Percentiles rank a stretch among this genome's conserved stretches.
These are phyloP conservation scores for Metalampra italica DNA, from an alignment of 2,888 invertebrate species.

Conservation along the genomic window DNA sequence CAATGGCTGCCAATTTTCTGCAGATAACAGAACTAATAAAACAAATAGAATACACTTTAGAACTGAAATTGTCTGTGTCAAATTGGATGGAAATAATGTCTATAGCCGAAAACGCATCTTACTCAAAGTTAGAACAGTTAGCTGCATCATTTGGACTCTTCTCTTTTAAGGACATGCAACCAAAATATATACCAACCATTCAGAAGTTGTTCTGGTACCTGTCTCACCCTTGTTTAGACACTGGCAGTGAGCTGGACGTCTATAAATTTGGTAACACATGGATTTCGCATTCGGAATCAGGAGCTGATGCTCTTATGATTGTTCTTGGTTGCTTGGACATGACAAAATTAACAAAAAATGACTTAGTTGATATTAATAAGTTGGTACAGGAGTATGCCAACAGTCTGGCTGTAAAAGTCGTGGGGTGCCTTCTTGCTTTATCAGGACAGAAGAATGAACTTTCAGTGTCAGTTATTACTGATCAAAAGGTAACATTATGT, in stretches of 20 bases:
- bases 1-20: conserved; percentile 55
- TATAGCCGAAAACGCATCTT: conserved; percentile 53
- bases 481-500: conserved; percentile 29
- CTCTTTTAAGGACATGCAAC: conserved; percentile 50
- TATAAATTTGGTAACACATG: conserved; percentile 63
- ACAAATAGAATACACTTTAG: conserved; percentile 55
- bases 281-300: conserved; percentile 39
- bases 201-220: conserved; percentile 60
- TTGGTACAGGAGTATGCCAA: conserved; percentile 33
- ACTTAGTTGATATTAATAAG: conserved; percentile 39
- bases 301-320: conserved; percentile 50
- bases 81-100: conserved; percentile 55
- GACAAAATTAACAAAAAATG: conserved; percentile 30
- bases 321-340: conserved; percentile 57
- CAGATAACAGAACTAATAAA: conserved; percentile 61
- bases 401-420: conserved; percentile 46
- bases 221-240: conserved; percentile 56
- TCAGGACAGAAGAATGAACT: conserved; percentile 23
- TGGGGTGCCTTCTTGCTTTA: conserved; percentile 39
- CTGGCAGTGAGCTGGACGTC: conserved; percentile 45
- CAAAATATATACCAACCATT: conserved; percentile 43
- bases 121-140: conserved; percentile 37
- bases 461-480: conserved; percentile 20
- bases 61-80: conserved; percentile 34
- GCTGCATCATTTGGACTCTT: conserved; percentile 49